Base-by-base conservation (phyloP, 2,888 invertebrate species). In the Coenonympha arcania region DNA sequence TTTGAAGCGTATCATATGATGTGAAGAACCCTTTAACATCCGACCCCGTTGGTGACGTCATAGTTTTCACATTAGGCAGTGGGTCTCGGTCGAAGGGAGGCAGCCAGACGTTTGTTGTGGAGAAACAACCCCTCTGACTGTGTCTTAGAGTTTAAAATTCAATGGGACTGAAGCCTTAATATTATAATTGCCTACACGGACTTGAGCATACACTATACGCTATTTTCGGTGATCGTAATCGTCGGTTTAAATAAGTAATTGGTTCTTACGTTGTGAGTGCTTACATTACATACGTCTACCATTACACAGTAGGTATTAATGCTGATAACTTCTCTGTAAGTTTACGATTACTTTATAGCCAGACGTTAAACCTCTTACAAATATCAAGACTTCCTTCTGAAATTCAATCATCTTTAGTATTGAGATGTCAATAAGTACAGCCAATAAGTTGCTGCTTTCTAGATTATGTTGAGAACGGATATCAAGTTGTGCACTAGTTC, bases 1-100 rank as follows among this genome's bases (percentile, higher is more conserved):
- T 11, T 24, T 5, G 3, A 28, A 26, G 20, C 20, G 11, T 44
- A 13, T 15, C 15, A 33, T 16, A 30, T 28, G 28, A 15, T 40
- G 33, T 40, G 28, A 37, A 39, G 18, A 11, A 39, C 22, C 28
- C 48, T 34, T 48, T 42, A n/a, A 42, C 28, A 26, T 31, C 20
- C 43, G 42, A 51, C 42, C 34, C 46, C 41, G 52, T 34, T 56
- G 66, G 58, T 80, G 81, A 82, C 84, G 82, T 84, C 77, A 81
- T 79, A 82, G 67, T 81, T 81, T 76, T 76, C 73, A 66, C 73
- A 77, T 79, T 79, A 78, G 68, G 61, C 69, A 78, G 71, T 79
- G 72, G 80, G 80, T 81, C 79, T 81, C 71, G 82, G 82, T 77
- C 80, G 74, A 58, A 55, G 60, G 60, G 59, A 37, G 62, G 58